These are phyloP conservation scores for Tyria jacobaeae DNA, from an alignment of 2,888 invertebrate genomes.

Conservation along the genomic window DNA sequence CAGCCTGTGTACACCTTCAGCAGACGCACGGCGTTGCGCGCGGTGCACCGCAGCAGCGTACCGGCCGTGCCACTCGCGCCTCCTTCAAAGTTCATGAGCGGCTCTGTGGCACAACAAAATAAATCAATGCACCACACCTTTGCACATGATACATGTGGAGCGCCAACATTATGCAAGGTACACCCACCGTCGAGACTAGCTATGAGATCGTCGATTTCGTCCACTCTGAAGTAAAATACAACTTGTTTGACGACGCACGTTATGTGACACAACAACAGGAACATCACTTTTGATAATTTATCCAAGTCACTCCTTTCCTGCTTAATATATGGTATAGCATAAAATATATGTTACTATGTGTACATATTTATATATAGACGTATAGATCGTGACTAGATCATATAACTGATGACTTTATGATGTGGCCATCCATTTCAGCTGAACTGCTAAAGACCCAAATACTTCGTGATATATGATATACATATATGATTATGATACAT, in stretches of 20 bases:
- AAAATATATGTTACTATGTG: too few species aligned
- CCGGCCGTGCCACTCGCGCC: slow-evolving; percentile 16
- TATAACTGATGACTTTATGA: too few species aligned
- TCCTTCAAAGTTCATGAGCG: slow-evolving; percentile 39
- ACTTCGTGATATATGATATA: too few species aligned
- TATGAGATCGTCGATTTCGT: slow-evolving; percentile 39
- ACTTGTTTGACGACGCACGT: slow-evolving; percentile 72
- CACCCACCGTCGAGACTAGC: slow-evolving; percentile 40
- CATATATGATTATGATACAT: too few species aligned
- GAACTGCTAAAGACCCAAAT: too few species aligned
- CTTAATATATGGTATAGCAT: neutral
- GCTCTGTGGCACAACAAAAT: slow-evolving; percentile 35
- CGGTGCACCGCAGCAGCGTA: slow-evolving; percentile 34
- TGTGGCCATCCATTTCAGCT: too few species aligned
- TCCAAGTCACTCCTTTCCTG: slow-evolving; percentile 68
- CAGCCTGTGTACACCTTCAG: slow-evolving; percentile 52
- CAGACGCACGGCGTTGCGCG: slow-evolving; percentile 44
- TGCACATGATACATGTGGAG: neutral
- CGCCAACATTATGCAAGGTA: neutral
- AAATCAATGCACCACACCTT: neutral
- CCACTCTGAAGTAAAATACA: slow-evolving; percentile 56
- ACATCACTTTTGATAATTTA: slow-evolving; percentile 71
- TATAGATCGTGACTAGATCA: too few species aligned
- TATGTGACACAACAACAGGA: slow-evolving; percentile 72
- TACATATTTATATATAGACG: too few species aligned